phyloP scores from a whole-genome alignment of 2,888 invertebrate species.

The Silvanus unidentatus region DNA sequence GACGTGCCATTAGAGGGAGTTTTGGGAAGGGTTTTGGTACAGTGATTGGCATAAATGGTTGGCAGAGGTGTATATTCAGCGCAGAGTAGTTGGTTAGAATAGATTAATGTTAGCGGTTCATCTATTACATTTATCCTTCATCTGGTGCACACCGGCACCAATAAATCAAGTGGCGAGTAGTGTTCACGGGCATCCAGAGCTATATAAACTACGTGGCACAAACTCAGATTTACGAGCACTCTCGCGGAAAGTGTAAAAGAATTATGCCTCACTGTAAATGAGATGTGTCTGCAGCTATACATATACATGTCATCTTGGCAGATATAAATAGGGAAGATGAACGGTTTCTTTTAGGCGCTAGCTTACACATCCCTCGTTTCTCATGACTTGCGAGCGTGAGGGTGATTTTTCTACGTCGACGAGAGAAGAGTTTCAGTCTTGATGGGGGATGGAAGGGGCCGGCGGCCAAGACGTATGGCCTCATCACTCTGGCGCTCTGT shows the following conservation, averaged over 20 bases:
- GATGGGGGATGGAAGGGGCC: constrained; percentile 25
- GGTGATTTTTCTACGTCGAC: constrained; percentile 44
- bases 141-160: constrained; percentile 35
- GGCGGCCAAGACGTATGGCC: constrained; percentile 43
- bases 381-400: constrained; percentile 40
- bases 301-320: constrained; percentile 44
- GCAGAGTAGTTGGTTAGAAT: constrained; percentile 8
- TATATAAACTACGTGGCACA: constrained; percentile 31
- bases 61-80: not conserved
- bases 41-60: not conserved
- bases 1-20: not conserved
- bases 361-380: constrained; percentile 33
- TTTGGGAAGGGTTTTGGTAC: not conserved
- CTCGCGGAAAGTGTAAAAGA: constrained; percentile 50
- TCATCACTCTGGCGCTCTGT: constrained; percentile 45
- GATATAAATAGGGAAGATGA: constrained; percentile 45
- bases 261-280: constrained; percentile 52
- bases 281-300: constrained; percentile 49
- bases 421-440: constrained; percentile 4
- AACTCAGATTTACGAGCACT: constrained; percentile 45
- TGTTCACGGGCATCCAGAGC: not conserved
- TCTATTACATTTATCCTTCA: constrained; percentile 43
- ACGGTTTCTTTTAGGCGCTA: constrained; percentile 40
- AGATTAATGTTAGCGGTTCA: constrained; percentile 38
- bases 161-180: constrained; percentile 35